Evolutionary conservation across 2,888 invertebrate genomes (phyloP).

Genomic region (Vannuccia rotundouncinata): DNA sequence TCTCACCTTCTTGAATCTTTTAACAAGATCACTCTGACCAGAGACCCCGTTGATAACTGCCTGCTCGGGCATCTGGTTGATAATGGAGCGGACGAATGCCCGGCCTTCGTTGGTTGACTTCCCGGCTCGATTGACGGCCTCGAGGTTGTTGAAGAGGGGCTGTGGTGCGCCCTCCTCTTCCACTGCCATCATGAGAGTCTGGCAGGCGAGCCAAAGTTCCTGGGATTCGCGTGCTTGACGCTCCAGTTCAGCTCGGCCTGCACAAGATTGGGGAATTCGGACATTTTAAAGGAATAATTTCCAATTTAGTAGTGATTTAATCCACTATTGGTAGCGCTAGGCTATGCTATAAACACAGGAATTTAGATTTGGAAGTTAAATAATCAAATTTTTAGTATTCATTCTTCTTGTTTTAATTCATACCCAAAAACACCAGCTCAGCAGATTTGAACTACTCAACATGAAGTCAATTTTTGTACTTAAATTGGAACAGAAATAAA

Average conservation of each 20-base stretch:
- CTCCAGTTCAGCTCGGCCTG: constrained; percentile 55
- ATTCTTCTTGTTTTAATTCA: no score
- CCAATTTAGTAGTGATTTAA: no score
- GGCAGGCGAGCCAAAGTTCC: constrained; percentile 85
- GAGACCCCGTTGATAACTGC: constrained; percentile 74
- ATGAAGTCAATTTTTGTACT: no score
- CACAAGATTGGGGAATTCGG: no score
- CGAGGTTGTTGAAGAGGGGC: constrained; percentile 7
- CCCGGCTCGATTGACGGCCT: neutral
- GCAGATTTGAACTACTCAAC: no score
- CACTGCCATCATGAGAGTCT: constrained; percentile 74
- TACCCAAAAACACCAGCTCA: no score
- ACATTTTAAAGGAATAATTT: no score
- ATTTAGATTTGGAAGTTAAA: no score
- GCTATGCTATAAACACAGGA: no score
- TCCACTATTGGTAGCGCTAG: no score
- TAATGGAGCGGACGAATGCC: constrained; percentile 70
- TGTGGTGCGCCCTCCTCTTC: neutral
- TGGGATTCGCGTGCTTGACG: constrained; percentile 63
- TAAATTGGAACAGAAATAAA: no score
- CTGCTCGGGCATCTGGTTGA: constrained; percentile 70
- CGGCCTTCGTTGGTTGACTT: constrained; percentile 59
- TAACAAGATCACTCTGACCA: constrained; percentile 76
- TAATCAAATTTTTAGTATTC: no score
- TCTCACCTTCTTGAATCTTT: constrained; percentile 66